These are phyloP conservation scores for Onychomys leucogaster DNA, from an alignment of 2,797 vertebrate species.

Conservation along the genomic window DNA sequence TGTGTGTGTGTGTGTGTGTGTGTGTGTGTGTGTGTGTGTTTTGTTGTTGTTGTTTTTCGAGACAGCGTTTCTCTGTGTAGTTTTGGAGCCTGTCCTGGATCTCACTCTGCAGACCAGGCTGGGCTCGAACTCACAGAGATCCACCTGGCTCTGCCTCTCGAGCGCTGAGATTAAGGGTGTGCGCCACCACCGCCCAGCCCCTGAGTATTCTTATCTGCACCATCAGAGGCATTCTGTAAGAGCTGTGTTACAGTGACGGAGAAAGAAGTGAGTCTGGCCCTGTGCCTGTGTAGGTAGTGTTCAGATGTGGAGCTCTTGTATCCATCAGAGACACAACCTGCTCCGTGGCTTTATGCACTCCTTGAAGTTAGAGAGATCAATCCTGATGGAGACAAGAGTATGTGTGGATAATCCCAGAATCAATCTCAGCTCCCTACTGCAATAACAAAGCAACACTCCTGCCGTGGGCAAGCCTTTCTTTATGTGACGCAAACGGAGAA, in stretches of 20 bases:
- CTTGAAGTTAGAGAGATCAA: slow-evolving; percentile 34
- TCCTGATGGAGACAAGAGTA: neutral
- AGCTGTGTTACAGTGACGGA: neutral
- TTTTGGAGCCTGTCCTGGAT: too few relatives aligned
- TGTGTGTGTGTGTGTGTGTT: too few relatives aligned
- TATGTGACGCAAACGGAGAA: neutral
- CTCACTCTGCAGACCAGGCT: too few relatives aligned
- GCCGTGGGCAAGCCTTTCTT: neutral
- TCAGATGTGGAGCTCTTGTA: neutral
- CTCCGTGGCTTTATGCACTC: neutral
- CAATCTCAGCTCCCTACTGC: neutral
- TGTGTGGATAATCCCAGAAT: neutral
- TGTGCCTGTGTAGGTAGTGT: neutral
- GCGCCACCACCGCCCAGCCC: neutral
- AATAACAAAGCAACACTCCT: neutral
- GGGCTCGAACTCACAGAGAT: too few relatives aligned
- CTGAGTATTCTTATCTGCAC: slow-evolving; percentile 37
- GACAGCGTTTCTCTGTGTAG: too few relatives aligned
- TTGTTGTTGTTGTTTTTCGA: too few relatives aligned
- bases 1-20: too few relatives aligned
- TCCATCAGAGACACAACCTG: slow-evolving; percentile 31
- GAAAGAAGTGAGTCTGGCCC: slow-evolving; percentile 32
- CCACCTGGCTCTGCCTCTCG: too few relatives aligned
- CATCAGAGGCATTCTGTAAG: slow-evolving; percentile 32
- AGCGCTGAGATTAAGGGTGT: too few relatives aligned